A percentile compares a stretch with the other conserved stretches of the same genome.
Conservation (phyloP, 2,797 vertebrate genomes). For the Tinamus major region DNA sequence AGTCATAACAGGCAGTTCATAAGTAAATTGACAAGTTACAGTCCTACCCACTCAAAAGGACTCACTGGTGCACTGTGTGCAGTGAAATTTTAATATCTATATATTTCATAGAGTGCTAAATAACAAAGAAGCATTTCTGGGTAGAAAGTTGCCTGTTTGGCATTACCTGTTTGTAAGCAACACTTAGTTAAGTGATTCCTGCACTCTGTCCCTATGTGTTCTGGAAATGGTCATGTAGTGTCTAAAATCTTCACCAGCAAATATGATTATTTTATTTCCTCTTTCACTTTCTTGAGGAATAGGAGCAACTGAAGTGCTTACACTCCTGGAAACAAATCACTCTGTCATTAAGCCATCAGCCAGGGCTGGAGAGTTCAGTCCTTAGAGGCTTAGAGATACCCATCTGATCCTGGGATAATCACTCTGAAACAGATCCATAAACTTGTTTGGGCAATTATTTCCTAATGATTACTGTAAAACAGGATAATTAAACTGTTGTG, state of each 20-base stretch:
- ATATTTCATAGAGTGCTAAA: not conserved
- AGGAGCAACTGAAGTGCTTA: not conserved
- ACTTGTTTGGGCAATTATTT: not conserved
- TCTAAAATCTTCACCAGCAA: not conserved
- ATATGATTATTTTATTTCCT: not conserved
- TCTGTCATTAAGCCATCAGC: not conserved
- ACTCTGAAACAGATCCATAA: not conserved
- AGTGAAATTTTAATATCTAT: not conserved
- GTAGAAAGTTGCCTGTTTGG: not conserved
- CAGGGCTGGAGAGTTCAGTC: not conserved
- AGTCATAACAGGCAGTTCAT: not conserved
- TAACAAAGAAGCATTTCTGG: not conserved
- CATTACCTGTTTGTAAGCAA: not conserved
- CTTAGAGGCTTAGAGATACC: not conserved
- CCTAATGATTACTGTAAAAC: not conserved
- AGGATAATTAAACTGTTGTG: not conserved
- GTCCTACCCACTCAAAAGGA: not conserved
- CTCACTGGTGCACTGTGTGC: not conserved
- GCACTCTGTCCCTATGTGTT: not conserved
- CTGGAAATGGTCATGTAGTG: not conserved
- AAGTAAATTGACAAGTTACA: not conserved
- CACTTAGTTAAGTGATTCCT: not conserved
- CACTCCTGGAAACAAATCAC: not conserved
- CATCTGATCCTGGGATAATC: not conserved
- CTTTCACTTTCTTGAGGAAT: not conserved